phyloP scores from a whole-genome alignment of 2,888 invertebrate genomes.

The Rotaria macrura region DNA sequence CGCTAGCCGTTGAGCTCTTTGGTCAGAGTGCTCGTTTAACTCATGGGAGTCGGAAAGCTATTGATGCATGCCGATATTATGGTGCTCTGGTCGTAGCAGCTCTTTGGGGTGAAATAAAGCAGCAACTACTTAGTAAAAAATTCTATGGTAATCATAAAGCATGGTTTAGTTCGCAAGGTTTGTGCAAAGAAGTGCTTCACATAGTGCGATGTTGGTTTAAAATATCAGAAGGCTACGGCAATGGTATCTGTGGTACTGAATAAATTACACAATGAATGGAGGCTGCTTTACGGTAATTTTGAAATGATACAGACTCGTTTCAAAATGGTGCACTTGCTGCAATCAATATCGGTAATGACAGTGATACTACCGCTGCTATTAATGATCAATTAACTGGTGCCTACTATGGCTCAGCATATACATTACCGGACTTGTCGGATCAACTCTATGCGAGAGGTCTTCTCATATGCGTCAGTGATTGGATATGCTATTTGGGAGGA shows the following conservation, averaged over 20 bases:
- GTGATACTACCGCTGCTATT: not conserved
- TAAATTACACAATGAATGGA: not conserved
- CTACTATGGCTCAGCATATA: not conserved
- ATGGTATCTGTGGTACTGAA: not conserved
- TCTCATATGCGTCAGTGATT: not conserved
- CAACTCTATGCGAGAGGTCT: not conserved
- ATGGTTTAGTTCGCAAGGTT: not conserved
- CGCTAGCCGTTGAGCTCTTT: not conserved
- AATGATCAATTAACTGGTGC: not conserved
- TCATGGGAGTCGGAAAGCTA: not conserved
- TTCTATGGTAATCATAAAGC: not conserved
- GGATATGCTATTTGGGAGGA: no score
- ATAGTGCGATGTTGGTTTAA: not conserved
- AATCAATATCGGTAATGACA: not conserved
- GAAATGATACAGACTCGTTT: not conserved
- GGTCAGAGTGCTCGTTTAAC: not conserved
- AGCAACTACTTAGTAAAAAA: not conserved
- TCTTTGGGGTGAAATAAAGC: not conserved
- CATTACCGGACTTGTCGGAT: not conserved
- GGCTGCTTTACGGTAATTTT: not conserved
- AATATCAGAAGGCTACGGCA: not conserved
- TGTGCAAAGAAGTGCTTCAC: not conserved
- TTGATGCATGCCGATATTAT: not conserved
- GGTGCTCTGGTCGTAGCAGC: not conserved
- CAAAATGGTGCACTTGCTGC: not conserved